Conservation (phyloP, 2,113 vertebrate genomes). For the Tupaia chinensis region DNA sequence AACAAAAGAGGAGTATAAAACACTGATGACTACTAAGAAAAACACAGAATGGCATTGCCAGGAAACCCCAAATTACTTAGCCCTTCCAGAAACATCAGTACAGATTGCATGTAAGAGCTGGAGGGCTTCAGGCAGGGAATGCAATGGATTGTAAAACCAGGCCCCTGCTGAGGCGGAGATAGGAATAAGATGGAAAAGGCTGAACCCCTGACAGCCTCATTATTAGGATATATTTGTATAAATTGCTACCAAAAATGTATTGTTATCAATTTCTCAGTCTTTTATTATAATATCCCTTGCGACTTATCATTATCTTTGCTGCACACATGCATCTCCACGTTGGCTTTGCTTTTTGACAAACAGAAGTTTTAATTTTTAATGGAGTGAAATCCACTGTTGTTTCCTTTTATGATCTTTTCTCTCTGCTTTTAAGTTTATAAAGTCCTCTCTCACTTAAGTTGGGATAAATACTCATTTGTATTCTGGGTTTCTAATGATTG, state of each 20-base stretch:
- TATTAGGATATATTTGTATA: not conserved
- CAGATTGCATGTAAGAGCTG: not conserved
- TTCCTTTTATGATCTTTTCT: slow-evolving; percentile 1
- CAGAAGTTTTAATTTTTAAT: slow-evolving; percentile 40
- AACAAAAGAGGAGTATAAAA: slow-evolving; percentile 21
- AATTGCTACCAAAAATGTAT: not conserved
- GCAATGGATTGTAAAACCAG: not conserved
- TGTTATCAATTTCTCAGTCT: not conserved
- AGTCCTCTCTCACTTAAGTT: not conserved
- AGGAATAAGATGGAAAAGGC: not conserved
- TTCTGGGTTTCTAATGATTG: slow-evolving; percentile 59
- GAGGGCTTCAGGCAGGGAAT: not conserved
- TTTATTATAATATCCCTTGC: not conserved
- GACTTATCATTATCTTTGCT: not conserved
- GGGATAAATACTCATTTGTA: slow-evolving; percentile 42
- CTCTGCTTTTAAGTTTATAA: slow-evolving; percentile 36
- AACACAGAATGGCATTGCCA: not conserved
- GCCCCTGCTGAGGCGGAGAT: not conserved
- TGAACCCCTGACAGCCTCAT: not conserved
- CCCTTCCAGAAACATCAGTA: not conserved
- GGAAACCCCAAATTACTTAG: not conserved
- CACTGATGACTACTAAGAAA: slow-evolving; percentile 18
- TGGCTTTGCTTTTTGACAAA: not conserved
- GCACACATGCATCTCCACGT: not conserved
- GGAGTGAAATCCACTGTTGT: not conserved